Base-by-base conservation (phyloP, 2,113 vertebrate species). In the Shinisaurus crocodilurus region DNA sequence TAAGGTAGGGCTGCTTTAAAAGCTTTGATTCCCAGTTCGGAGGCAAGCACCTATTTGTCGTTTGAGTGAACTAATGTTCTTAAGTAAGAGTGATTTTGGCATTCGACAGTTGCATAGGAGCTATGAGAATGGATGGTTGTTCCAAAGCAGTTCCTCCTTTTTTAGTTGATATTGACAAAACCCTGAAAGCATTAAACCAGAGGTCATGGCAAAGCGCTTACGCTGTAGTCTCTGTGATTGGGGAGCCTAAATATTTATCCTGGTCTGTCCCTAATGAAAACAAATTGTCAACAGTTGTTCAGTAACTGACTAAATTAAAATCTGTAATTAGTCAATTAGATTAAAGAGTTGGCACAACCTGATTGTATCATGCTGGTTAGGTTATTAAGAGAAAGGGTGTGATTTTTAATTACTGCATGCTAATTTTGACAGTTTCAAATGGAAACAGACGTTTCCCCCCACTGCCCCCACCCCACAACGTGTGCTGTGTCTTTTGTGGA, bases 261-360 rank as follows among this genome's bases (percentile, higher is more conserved):
- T 97, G 96, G 96, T 97, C 97, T 97, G 97, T 98, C 97, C 97
- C 98, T 98, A 98, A 98, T 98, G 97, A 98, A 98, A 98, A 98
- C 97, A 98, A 98, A 98, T 98, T 97, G 97, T 98, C 98, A 98
- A 97, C 97, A 98, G 97, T 98, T 98, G 97, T 98, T 98, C 97
- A 97, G 97, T 98, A 97, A 97, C 97, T 97, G 97, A 98, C 97
- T 98, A 98, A 98, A 98, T 98, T 98, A 98, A 98, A 98, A 98
- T 98, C 97, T 98, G 97, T 98, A 98, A 98, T 98, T 98, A 98
- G 97, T 98, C 97, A 98, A 98, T 98, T 98, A 98, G 97, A 98
- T 98, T 97, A 98, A 98, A 98, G 97, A 98, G 97, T 98, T 98
- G 98, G 98, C 97, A 98, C 97, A 98, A 98, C 97, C 97, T 97